These are phyloP conservation scores for Harpalus rubripes DNA, from an alignment of 2,888 invertebrate genomes.

Conservation along the genomic window DNA sequence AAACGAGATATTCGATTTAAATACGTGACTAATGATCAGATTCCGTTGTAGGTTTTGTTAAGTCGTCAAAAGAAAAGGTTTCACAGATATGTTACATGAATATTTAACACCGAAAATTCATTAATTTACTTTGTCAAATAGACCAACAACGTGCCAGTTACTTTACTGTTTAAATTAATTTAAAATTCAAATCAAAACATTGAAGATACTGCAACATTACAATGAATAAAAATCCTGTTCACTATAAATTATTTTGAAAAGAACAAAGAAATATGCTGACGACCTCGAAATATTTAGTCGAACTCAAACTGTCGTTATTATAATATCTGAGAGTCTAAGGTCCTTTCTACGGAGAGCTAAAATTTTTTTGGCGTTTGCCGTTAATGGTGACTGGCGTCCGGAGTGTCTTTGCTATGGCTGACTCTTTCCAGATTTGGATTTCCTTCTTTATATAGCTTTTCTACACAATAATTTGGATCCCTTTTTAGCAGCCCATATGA, in stretches of 20 bases:
- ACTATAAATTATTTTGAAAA: conserved; percentile 39
- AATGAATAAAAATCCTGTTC: conserved; percentile 34
- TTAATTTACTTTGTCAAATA: conserved; percentile 50
- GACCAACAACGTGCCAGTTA: conserved; percentile 26
- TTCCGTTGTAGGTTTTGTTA: conserved; percentile 13
- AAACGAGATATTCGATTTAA: conserved; percentile 1
- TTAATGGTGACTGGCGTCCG: too few species aligned
- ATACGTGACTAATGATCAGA: conserved; percentile 33
- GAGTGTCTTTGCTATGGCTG: too few species aligned
- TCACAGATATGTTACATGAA: conserved; percentile 34
- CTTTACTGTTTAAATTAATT: conserved; percentile 25
- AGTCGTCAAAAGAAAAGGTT: conserved; percentile 3
- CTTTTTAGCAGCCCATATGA: too few species aligned
- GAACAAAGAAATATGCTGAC: background rate
- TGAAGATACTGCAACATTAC: conserved; percentile 28
- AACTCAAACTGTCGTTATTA: background rate
- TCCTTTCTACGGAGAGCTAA: too few species aligned
- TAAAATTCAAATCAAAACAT: conserved; percentile 44
- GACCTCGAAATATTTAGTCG: background rate
- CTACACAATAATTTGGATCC: too few species aligned
- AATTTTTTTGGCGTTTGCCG: too few species aligned
- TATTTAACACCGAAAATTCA: conserved; percentile 36
- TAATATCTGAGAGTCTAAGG: background rate
- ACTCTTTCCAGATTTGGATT: too few species aligned
- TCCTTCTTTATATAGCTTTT: too few species aligned